These are phyloP conservation scores for Helicoverpa zea DNA, from an alignment of 1,140 invertebrate species.

Conservation along the genomic window DNA sequence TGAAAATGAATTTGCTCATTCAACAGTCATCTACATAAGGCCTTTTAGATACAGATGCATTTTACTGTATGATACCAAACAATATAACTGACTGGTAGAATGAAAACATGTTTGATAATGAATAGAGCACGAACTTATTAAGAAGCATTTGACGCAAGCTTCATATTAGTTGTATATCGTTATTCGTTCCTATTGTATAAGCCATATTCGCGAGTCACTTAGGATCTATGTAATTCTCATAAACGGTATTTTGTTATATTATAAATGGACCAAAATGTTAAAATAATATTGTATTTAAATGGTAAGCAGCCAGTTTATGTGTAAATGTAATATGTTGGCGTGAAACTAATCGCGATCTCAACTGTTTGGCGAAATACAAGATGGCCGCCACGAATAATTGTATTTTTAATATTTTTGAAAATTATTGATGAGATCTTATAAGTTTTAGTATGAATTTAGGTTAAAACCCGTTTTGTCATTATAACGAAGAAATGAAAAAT, in stretches of 20 bases:
- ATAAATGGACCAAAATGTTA: slow-evolving; percentile 40
- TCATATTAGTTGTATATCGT: slow-evolving; percentile 11
- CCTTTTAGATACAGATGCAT: neutral
- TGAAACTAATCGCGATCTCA: slow-evolving; percentile 11
- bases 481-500: neutral
- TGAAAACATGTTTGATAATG: neutral
- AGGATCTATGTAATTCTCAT: slow-evolving; percentile 2
- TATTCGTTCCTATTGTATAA: slow-evolving; percentile 38
- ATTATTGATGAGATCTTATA: neutral
- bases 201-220: slow-evolving; percentile 37
- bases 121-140: neutral
- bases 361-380: neutral
- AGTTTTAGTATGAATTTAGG: too few relatives aligned
- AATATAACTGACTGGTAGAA: neutral
- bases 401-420: neutral
- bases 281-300: slow-evolving; percentile 29
- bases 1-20: too few relatives aligned
- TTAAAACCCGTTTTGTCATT: neutral
- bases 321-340: neutral
- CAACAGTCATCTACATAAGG: neutral
- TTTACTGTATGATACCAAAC: neutral
- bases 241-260: slow-evolving; percentile 19
- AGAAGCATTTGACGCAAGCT: slow-evolving; percentile 3
- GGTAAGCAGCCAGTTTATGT: neutral
- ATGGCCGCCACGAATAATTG: neutral